Base-by-base conservation (phyloP, 2,113 vertebrate species). In the Xyliphius kryptos region DNA sequence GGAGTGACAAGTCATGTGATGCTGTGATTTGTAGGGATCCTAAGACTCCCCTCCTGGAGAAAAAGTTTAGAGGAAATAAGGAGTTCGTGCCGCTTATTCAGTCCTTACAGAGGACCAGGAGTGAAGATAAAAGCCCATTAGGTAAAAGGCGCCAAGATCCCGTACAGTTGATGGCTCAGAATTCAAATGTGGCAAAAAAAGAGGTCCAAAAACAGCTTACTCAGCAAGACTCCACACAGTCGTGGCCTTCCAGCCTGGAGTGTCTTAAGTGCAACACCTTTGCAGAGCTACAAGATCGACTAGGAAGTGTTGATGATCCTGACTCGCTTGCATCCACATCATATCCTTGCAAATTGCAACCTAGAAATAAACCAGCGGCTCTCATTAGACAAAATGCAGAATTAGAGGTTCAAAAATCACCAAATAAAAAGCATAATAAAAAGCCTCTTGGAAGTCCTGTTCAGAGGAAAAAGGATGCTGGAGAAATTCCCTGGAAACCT, bases 231-330 rank as follows among this genome's bases (percentile, higher is more conserved):
- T 3, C 6, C 71, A 80, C 7, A 49, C 79, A 80, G 7, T 26
- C 4, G 10, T 74, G 78, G 70, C 68, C 82, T 0, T 79, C 88
- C 0, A 93, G 90, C 57, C 87, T 89, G 79, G 93, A 98, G 76
- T 95, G 93, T 74, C 77, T 99, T 41, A 97, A 98, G 79, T 99
- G 96, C 74, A 96, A 95, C 75, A 99, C 96, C 1, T 99, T 99
- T 74, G 95, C 96, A 0, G 94, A 99, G 77, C 90, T 99, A 55
- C 96, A 99, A 66, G 92, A 98, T 75, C 82, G 96, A 49, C 73
- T 99, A 65, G 96, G 91, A 55, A 95, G 94, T 76, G 93, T 93
- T 11, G 88, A 93, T 0, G 91, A 90, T 63, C 91, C 87, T 7
- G 91, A 92, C 50, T 85, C 88, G 74, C 85, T 79, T 0, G 76